Conservation (phyloP, 2,797 vertebrate species). For the Thamnophis elegans region DNA sequence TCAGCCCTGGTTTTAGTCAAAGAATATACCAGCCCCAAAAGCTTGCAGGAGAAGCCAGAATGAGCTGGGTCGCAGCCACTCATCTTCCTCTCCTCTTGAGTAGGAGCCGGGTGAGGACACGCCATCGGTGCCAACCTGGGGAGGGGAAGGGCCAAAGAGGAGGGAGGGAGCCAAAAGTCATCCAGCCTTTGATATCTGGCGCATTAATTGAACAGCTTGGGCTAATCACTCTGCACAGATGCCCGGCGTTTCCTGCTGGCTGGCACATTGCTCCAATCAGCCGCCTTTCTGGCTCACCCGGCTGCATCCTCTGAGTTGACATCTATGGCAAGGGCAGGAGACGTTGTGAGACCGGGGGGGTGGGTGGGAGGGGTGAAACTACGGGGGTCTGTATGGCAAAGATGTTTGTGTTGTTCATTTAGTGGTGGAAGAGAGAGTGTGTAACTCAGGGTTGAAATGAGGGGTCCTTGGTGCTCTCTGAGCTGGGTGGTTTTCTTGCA, state of each 20-base stretch:
- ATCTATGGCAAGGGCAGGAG: background rate
- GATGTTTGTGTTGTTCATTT: background rate
- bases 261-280: background rate
- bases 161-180: too few relatives aligned
- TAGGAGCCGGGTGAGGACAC: background rate
- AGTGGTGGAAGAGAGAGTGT: too few relatives aligned
- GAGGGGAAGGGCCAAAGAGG: background rate
- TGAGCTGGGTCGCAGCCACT: background rate
- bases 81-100: background rate
- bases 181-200: background rate
- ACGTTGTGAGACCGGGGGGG: too few relatives aligned
- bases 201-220: background rate
- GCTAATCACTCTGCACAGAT: background rate
- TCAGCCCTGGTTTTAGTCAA: background rate
- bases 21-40: slow-evolving; percentile 21
- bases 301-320: background rate
- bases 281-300: too few relatives aligned
- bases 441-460: too few relatives aligned
- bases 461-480: too few relatives aligned
- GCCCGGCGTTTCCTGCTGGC: background rate
- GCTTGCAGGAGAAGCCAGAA: background rate
- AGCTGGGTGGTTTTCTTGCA: too few relatives aligned
- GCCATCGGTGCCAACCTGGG: background rate
- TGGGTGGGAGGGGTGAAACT: background rate
- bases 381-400: background rate